Percentiles rank a stretch among this genome's conserved stretches.
These are phyloP conservation scores for Hipposideros larvatus DNA, from an alignment of 2,797 vertebrate genomes.

Conservation along the genomic window DNA sequence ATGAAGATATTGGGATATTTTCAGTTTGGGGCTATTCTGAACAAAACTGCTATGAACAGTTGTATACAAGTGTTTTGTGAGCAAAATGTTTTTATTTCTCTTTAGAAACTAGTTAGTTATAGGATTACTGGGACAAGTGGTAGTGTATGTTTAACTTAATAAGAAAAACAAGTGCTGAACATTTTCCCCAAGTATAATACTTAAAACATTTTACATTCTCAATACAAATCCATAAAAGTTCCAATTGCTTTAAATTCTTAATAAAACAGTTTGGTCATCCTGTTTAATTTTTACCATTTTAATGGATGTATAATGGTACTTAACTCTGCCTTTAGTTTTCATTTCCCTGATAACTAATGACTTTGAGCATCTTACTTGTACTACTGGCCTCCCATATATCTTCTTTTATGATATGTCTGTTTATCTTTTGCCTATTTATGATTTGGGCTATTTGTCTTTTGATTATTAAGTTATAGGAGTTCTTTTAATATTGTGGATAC, in stretches of 20 bases:
- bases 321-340: not conserved
- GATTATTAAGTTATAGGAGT: not conserved
- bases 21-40: not conserved
- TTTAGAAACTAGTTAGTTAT: conserved; percentile 27
- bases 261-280: not conserved
- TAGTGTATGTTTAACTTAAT: not conserved
- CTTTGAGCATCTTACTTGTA: not conserved
- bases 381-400: not conserved
- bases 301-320: not conserved
- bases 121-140: not conserved
- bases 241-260: not conserved
- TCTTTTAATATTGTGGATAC: not conserved
- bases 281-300: not conserved
- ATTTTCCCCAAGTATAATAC: not conserved
- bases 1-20: not conserved
- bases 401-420: not conserved
- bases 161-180: not conserved
- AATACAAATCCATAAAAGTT: not conserved
- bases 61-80: not conserved
- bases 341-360: not conserved
- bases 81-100: conserved; percentile 24
- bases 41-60: not conserved
- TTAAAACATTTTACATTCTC: not conserved
- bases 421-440: conserved; percentile 2
- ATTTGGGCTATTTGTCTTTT: not conserved